Evolutionary conservation across 2,113 vertebrate genomes (phyloP).

Genomic region (Callaeas wilsoni): DNA sequence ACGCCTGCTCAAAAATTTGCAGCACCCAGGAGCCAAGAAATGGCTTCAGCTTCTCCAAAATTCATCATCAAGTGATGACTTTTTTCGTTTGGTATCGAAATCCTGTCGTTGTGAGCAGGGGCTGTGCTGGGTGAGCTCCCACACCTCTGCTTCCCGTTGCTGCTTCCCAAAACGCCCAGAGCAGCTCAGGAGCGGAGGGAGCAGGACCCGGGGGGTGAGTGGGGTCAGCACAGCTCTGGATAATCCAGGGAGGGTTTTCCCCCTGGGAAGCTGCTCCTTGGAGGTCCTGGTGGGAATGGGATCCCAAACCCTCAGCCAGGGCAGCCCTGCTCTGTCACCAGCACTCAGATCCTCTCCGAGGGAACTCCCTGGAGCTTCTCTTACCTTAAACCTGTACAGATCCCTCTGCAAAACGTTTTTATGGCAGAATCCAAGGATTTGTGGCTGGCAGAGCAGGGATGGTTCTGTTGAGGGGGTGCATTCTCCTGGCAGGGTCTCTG

Average conservation of each 20-base stretch:
- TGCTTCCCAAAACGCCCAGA: not conserved
- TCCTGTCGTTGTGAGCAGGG: accelerated
- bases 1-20: not conserved
- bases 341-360: not conserved
- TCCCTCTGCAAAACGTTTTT: accelerated
- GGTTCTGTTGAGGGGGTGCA: not conserved
- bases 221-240: not conserved
- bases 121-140: not conserved
- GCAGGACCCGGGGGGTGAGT: not conserved
- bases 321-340: not conserved
- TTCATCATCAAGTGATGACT: not conserved
- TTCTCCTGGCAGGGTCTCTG: not conserved
- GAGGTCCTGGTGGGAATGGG: not conserved
- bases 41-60: not conserved
- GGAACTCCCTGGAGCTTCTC: not conserved
- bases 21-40: not conserved
- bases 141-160: not conserved
- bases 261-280: not conserved
- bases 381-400: accelerated
- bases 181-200: not conserved
- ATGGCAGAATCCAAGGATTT: not conserved
- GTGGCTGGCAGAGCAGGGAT: not conserved
- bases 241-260: not conserved
- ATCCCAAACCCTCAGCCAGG: not conserved
- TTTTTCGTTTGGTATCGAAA: not conserved